Base-by-base conservation (phyloP, 2,113 vertebrate genomes). In the Leptosomus discolor region DNA sequence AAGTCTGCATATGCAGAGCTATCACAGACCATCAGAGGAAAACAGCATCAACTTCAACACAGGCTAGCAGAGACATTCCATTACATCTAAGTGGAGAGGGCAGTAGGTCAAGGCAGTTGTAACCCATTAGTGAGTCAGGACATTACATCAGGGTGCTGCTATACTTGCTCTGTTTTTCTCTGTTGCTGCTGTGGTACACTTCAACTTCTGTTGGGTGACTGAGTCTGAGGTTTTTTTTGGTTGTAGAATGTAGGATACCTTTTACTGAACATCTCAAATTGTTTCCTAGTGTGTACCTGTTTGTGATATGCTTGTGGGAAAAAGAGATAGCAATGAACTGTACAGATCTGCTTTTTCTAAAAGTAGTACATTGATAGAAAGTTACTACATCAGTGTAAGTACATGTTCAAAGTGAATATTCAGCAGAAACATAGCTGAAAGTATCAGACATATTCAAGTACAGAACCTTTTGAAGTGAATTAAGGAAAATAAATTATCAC, bases 11-110 rank as follows among this genome's bases (percentile, higher is more conserved):
- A 58, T 0, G 1, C 30, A 39, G 58, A 88, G 19, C 29, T 71
- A 5, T 48, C 22, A 4, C 41, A 71, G 48, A 63, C 11, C 2
- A 0, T 50, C 15, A 45, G 22, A 53, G 45, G 23, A 89, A 63
- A 24, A 15, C 6, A 50, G 16, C 0, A 0, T 21, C 22, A 58
- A 36, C 4, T 46, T 45, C 12, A 19, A 27, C n/a, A 30, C 16
- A 69, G 18, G 11, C 30, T 60, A 36, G 32, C 12, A 48, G 37
- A 77, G 23, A 23, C 0, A 0, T 34, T 83, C 29, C 24, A 8
- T 54, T 45, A 37, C 1, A 1, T 26, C 9, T 39, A 48, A 68
- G 29, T 1, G 8, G 21, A 41, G 58, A 74, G 18, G 29, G 11
- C 32, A 51, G 70, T 10, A 85, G 15, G 5, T 56, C 24, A 61